Conservation (phyloP, 2,113 vertebrate genomes). For the Epinephelus fuscoguttatus region DNA sequence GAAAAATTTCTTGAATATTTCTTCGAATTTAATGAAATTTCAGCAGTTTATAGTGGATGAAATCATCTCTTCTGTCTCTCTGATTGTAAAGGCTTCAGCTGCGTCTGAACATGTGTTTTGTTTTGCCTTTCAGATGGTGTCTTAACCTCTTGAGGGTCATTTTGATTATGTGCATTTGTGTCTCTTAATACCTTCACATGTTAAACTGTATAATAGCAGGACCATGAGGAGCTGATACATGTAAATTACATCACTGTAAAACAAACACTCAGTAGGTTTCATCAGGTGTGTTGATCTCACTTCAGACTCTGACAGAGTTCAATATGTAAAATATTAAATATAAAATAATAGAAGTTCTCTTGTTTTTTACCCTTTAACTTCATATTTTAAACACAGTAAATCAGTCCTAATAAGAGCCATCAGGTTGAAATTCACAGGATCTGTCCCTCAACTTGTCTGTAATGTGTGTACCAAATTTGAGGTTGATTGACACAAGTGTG, state of each 20-base stretch:
- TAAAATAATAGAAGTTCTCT: fast-evolving
- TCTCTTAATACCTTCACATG: fast-evolving
- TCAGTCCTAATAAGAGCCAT: not conserved
- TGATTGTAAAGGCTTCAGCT: too few relatives aligned
- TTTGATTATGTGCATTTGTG: too few relatives aligned
- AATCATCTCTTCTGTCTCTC: too few relatives aligned
- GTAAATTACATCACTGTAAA: fast-evolving
- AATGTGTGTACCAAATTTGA: too few relatives aligned
- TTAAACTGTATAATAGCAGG: fast-evolving
- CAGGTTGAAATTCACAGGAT: too few relatives aligned
- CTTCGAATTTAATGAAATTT: too few relatives aligned
- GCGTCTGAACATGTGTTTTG: not conserved
- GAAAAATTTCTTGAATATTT: not conserved
- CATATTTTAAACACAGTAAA: fast-evolving
- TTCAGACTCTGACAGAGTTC: fast-evolving
- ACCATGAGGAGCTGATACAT: fast-evolving
- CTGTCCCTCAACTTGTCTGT: too few relatives aligned
- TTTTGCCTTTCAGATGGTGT: conserved; percentile 1
- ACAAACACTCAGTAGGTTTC: not conserved
- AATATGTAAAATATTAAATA: fast-evolving
- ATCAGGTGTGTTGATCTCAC: too few relatives aligned
- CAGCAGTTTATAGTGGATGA: not conserved
- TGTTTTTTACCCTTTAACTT: fast-evolving
- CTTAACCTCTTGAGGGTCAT: conserved; percentile 33
- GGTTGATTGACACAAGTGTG: too few relatives aligned